These are phyloP conservation scores for Sesamia inferens DNA, from an alignment of 2,888 invertebrate genomes.

Conservation along the genomic window DNA sequence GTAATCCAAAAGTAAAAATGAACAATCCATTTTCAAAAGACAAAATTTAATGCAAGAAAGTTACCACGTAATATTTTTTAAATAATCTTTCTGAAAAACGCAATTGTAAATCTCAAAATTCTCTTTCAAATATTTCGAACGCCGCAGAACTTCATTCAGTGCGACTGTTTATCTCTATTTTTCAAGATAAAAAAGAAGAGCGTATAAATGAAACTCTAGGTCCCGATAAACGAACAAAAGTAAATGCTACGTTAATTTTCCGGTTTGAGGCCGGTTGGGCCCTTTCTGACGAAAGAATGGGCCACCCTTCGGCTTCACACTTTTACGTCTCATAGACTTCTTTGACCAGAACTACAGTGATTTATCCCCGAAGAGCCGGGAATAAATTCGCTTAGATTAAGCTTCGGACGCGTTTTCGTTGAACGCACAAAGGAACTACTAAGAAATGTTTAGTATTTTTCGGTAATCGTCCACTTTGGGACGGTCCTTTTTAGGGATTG, in stretches of 20 bases:
- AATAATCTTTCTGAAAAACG: constrained; percentile 48
- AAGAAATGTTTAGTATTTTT: constrained; percentile 62
- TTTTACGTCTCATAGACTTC: constrained; percentile 71
- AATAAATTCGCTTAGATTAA: constrained; percentile 74
- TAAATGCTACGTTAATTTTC: constrained; percentile 84
- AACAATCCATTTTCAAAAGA: constrained; percentile 24
- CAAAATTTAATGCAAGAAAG: constrained; percentile 30
- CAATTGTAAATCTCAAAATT: constrained; percentile 56
- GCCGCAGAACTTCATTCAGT: constrained; percentile 48
- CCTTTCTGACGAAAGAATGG: constrained; percentile 69
- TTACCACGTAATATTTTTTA: constrained; percentile 46
- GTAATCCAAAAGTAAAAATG: constrained; percentile 5
- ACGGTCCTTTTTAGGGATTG: constrained; percentile 30
- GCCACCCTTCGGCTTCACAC: constrained; percentile 70
- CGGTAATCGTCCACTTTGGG: constrained; percentile 47
- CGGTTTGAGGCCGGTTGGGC: constrained; percentile 73
- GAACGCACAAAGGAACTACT: constrained; percentile 58
- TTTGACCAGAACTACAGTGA: constrained; percentile 73
- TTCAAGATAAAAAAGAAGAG: constrained; percentile 67
- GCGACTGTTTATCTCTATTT: constrained; percentile 63
- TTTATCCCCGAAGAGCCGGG: constrained; percentile 67
- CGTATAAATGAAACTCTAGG: constrained; percentile 69
- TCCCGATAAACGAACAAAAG: constrained; percentile 78
- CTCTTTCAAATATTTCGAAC: constrained; percentile 52
- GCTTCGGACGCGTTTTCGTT: constrained; percentile 56